Percentiles rank a stretch among this genome's conserved stretches.
phyloP scores from a whole-genome alignment of 2,888 invertebrate species.

The Augochlorella aurata region DNA sequence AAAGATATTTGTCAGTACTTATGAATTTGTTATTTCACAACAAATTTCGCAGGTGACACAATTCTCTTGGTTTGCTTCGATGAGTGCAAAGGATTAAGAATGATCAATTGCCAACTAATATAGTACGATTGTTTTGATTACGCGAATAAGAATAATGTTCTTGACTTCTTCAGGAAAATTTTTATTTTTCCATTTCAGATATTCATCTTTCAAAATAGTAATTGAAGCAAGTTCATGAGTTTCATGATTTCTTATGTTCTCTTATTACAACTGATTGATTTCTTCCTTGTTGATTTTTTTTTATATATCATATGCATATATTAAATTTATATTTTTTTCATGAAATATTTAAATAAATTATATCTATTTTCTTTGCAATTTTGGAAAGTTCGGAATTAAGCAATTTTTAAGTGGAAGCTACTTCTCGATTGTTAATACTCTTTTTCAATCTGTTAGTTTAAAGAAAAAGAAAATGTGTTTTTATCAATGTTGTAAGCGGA shows the following conservation, averaged over 20 bases:
- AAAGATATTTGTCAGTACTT: slow-evolving; percentile 7
- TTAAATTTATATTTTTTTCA: slow-evolving; percentile 5
- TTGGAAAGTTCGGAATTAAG: background rate
- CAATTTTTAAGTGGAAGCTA: background rate
- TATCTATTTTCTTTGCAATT: slow-evolving; percentile 4
- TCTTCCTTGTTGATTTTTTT: background rate
- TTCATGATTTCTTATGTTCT: background rate
- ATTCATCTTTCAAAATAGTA: background rate
- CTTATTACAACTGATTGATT: background rate
- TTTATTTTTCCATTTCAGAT: slow-evolving; percentile 8
- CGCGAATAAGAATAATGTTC: slow-evolving; percentile 4
- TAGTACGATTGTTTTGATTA: slow-evolving; percentile 10
- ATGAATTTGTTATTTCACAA: slow-evolving; percentile 24
- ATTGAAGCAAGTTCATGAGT: background rate
- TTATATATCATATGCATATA: background rate
- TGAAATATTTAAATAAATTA: slow-evolving; percentile 6
- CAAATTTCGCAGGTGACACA: slow-evolving; percentile 11
- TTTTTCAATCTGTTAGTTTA: slow-evolving; percentile 1
- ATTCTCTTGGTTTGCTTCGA: slow-evolving; percentile 11
- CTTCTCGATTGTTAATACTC: background rate
- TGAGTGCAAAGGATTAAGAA: slow-evolving; percentile 41
- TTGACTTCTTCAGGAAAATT: slow-evolving; percentile 7
- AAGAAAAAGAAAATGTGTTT: slow-evolving; percentile 20
- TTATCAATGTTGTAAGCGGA: slow-evolving; percentile 17
- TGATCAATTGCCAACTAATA: slow-evolving; percentile 7